phyloP scores from a whole-genome alignment of 2,888 invertebrate species.

The Brachypalpus laphriformis region DNA sequence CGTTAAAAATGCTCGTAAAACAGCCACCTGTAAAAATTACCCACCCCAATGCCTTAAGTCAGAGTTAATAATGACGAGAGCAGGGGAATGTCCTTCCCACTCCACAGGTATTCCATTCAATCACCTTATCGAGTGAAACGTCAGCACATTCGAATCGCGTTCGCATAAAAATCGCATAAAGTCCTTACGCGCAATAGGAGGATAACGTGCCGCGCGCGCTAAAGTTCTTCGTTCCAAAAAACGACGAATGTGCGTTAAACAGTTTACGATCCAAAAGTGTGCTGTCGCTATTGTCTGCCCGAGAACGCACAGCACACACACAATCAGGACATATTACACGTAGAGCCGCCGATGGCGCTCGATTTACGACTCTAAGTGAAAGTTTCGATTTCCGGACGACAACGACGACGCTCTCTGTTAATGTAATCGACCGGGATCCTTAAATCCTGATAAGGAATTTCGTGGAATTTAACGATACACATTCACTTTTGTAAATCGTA shows the following conservation, averaged over 20 bases:
- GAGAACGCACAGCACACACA: constrained; percentile 19
- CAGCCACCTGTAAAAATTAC: constrained; percentile 57
- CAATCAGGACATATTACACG: constrained; percentile 19
- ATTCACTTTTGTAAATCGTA: constrained; percentile 64
- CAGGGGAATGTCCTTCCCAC: constrained; percentile 14
- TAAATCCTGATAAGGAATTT: constrained; percentile 69
- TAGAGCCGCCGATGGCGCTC: constrained; percentile 53
- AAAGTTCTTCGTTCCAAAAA: not conserved
- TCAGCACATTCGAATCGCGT: constrained; percentile 72
- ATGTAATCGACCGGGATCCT: constrained; percentile 65
- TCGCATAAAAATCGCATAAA: constrained; percentile 71
- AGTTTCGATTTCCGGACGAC: constrained; percentile 56
- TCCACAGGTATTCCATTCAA: constrained; percentile 62
- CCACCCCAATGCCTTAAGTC: not conserved
- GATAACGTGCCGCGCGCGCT: not conserved
- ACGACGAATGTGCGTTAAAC: constrained; percentile 43
- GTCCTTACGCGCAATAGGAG: constrained; percentile 31
- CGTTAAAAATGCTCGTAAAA: constrained; percentile 66
- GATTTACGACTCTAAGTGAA: constrained; percentile 67
- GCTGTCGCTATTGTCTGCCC: constrained; percentile 66
- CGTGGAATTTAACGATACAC: constrained; percentile 51
- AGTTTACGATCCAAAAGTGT: constrained; percentile 68
- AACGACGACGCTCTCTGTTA: not conserved
- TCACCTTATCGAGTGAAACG: constrained; percentile 71
- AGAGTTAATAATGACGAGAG: constrained; percentile 14